These are phyloP conservation scores for Dasypogon diadema DNA, from an alignment of 2,888 invertebrate species.

Conservation along the genomic window DNA sequence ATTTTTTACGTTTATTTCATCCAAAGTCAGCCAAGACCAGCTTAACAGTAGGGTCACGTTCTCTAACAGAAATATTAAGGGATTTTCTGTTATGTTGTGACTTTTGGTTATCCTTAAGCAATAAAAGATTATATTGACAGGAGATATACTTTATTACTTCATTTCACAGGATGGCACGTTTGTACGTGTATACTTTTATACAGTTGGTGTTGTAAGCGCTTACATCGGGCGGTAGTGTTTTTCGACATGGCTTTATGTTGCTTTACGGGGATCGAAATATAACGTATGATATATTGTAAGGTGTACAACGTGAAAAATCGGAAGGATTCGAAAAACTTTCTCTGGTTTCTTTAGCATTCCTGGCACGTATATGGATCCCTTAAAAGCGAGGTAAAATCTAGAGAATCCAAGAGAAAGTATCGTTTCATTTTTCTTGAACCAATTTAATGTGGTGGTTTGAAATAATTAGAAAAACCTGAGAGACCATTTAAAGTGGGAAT, in stretches of 20 bases:
- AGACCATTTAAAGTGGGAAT: no score
- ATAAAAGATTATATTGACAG: slow-evolving; percentile 57
- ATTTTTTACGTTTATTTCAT: slow-evolving; percentile 44
- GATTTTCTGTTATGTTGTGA: slow-evolving; percentile 57
- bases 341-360: slow-evolving; percentile 13
- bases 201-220: not conserved
- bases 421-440: not conserved
- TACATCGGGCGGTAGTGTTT: not conserved
- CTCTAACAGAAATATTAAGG: slow-evolving; percentile 57
- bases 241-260: slow-evolving; percentile 5
- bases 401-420: slow-evolving; percentile 14
- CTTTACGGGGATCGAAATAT: slow-evolving; percentile 23
- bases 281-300: slow-evolving; percentile 42
- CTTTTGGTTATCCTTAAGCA: slow-evolving; percentile 57
- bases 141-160: slow-evolving; percentile 56
- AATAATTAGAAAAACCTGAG: not conserved
- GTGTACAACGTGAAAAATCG: slow-evolving; percentile 28
- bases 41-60: slow-evolving; percentile 53
- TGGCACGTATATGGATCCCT: slow-evolving; percentile 37
- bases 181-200: slow-evolving; percentile 1
- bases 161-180: slow-evolving; percentile 54
- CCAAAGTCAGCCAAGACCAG: slow-evolving; percentile 12
- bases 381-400: slow-evolving; percentile 1
- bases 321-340: slow-evolving; percentile 14
- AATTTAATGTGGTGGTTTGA: not conserved